Conservation (phyloP, 2,888 invertebrate genomes). For the Cerceris rybyensis region DNA sequence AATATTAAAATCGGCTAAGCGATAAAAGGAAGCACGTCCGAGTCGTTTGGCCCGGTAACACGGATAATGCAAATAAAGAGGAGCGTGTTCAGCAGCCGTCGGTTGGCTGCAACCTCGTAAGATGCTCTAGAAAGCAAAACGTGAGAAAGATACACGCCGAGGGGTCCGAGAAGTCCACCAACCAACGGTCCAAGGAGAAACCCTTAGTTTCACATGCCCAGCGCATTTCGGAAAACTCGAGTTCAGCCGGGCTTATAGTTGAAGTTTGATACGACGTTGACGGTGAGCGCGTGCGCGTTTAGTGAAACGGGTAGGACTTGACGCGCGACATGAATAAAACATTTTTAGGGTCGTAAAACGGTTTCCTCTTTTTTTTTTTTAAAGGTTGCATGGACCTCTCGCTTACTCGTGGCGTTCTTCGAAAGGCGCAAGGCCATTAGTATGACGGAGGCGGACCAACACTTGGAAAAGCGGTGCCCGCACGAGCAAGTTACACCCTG, state of each 20-base stretch:
- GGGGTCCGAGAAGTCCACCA: slow-evolving; percentile 43
- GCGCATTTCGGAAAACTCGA: slow-evolving; percentile 68
- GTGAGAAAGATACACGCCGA: slow-evolving; percentile 63
- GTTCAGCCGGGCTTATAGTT: slow-evolving; percentile 69
- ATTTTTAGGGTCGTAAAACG: slow-evolving; percentile 67
- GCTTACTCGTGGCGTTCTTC: slow-evolving; percentile 19
- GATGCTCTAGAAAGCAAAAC: slow-evolving; percentile 45
- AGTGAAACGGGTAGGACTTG: slow-evolving; percentile 65
- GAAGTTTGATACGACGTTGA: slow-evolving; percentile 71
- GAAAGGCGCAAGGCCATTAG: slow-evolving; percentile 50
- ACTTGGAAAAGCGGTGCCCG: neutral
- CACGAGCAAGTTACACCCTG: slow-evolving; percentile 8
- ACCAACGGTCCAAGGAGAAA: slow-evolving; percentile 29
- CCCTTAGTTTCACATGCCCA: slow-evolving; percentile 67
- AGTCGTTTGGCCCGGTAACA: slow-evolving; percentile 10
- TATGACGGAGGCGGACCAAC: slow-evolving; percentile 34
- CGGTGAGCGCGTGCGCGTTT: slow-evolving; percentile 68
- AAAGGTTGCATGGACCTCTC: slow-evolving; percentile 35
- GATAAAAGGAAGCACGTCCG: neutral
- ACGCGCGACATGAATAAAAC: slow-evolving; percentile 68
- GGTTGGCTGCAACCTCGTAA: slow-evolving; percentile 30
- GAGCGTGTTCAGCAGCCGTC: slow-evolving; percentile 27
- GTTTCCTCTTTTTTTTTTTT: slow-evolving; percentile 49
- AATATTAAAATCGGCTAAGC: slow-evolving; percentile 6
- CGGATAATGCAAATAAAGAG: slow-evolving; percentile 37